Evolutionary conservation across 2,888 invertebrate species (phyloP).

Genomic region (Cacoxenus indagator): DNA sequence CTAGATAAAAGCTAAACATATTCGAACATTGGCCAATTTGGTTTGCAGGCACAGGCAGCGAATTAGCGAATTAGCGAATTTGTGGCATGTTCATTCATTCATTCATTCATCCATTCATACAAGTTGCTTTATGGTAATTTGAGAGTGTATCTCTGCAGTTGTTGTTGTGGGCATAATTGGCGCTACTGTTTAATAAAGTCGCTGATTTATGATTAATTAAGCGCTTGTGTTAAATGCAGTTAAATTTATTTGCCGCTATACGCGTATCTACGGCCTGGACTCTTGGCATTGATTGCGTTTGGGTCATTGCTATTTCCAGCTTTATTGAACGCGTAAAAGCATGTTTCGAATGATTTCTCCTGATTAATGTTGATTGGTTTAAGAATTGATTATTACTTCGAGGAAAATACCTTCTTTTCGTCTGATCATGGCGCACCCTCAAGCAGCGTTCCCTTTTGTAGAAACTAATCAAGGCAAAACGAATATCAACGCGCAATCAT

Average conservation of each 20-base stretch:
- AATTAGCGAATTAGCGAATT: conserved; percentile 49
- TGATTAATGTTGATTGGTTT: neutral
- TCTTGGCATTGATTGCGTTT: conserved; percentile 23
- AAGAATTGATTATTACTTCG: neutral
- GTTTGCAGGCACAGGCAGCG: conserved; percentile 29
- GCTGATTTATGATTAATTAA: conserved; percentile 63
- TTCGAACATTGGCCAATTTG: neutral
- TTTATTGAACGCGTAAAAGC: neutral
- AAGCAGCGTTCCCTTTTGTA: neutral
- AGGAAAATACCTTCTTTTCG: no score
- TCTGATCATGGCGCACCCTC: no score
- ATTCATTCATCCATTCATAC: neutral
- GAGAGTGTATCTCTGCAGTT: conserved; percentile 55
- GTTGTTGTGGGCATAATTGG: conserved; percentile 54
- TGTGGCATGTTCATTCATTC: conserved; percentile 62
- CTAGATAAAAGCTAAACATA: neutral
- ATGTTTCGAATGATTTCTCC: neutral
- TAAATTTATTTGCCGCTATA: conserved; percentile 48
- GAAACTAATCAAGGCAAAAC: neutral
- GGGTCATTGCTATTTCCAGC: conserved; percentile 53
- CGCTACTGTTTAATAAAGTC: conserved; percentile 61
- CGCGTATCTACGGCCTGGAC: neutral
- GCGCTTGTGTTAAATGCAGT: conserved; percentile 57
- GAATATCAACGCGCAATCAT: neutral
- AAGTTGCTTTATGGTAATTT: neutral